These are phyloP conservation scores for Trididemnum clinides DNA, from an alignment of 23 tunicate species.

Conservation along the genomic window DNA sequence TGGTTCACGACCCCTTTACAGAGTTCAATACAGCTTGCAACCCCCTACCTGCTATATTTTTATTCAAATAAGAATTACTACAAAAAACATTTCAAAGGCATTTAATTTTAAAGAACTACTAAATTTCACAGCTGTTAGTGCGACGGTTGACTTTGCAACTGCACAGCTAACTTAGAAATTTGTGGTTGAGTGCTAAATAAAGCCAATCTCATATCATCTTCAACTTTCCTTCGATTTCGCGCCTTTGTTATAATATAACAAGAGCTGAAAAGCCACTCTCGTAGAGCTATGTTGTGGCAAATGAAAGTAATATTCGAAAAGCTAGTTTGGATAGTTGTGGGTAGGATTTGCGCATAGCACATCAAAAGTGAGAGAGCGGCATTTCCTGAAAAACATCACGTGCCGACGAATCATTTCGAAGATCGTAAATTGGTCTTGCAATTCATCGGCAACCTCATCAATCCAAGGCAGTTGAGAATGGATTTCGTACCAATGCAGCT, in stretches of 20 bases:
- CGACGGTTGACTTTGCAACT: conserved; percentile 36
- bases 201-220: conserved; percentile 51
- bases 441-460: conserved; percentile 31
- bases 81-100: too few species aligned
- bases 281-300: conserved; percentile 31
- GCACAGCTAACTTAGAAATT: conserved; percentile 37
- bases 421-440: conserved; percentile 47
- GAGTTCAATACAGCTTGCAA: too few species aligned
- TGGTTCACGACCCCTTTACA: conserved; percentile 39
- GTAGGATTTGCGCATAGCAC: conserved; percentile 29
- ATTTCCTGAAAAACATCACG: conserved; percentile 40
- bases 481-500: background rate
- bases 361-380: conserved; percentile 48
- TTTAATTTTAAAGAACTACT: too few species aligned
- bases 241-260: conserved; percentile 55
- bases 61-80: conserved; percentile 1
- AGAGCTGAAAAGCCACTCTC: conserved; percentile 59
- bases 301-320: conserved; percentile 34
- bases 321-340: conserved; percentile 39
- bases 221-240: conserved; percentile 37
- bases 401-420: conserved; percentile 45
- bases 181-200: conserved; percentile 53
- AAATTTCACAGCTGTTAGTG: conserved; percentile 31
- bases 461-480: too few species aligned
- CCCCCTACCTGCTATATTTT: conserved; percentile 9